Evolutionary conservation across 2,888 invertebrate genomes (phyloP).

Genomic region (Stenodema calcarata): DNA sequence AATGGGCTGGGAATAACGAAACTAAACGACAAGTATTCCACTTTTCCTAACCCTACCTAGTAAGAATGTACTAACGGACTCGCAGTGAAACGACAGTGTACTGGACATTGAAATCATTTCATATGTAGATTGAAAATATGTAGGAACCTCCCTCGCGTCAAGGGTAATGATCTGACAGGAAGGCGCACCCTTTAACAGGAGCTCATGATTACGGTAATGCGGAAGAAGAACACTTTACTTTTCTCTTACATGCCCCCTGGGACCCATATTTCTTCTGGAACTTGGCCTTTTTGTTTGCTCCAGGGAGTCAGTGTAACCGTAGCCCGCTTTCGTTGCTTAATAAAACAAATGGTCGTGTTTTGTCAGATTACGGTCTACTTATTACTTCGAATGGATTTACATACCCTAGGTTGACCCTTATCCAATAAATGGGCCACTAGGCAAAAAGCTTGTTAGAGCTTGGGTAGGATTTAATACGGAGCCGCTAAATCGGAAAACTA

Average conservation of each 20-base stretch:
- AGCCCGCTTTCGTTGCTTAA: neutral
- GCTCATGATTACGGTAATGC: constrained; percentile 17
- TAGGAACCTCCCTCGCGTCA: neutral
- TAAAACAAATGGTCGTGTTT: neutral
- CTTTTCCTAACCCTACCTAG: too few relatives aligned
- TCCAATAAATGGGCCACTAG: neutral
- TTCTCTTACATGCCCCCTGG: neutral
- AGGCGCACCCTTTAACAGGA: neutral
- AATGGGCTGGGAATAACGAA: too few relatives aligned
- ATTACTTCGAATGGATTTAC: neutral
- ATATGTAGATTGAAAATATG: neutral
- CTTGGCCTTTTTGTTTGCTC: constrained; percentile 3
- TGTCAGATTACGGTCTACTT: neutral
- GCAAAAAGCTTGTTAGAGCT: too few relatives aligned
- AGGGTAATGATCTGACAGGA: neutral
- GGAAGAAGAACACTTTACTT: constrained; percentile 14
- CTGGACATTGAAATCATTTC: too few relatives aligned
- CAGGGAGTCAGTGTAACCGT: neutral
- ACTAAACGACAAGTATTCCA: too few relatives aligned
- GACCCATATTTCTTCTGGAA: neutral
- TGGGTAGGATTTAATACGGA: too few relatives aligned
- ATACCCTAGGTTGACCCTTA: neutral
- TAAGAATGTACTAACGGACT: too few relatives aligned
- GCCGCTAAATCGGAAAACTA: too few relatives aligned
- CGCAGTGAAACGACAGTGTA: too few relatives aligned